phyloP scores from a whole-genome alignment of 2,113 vertebrate species.

The Spea bombifrons region DNA sequence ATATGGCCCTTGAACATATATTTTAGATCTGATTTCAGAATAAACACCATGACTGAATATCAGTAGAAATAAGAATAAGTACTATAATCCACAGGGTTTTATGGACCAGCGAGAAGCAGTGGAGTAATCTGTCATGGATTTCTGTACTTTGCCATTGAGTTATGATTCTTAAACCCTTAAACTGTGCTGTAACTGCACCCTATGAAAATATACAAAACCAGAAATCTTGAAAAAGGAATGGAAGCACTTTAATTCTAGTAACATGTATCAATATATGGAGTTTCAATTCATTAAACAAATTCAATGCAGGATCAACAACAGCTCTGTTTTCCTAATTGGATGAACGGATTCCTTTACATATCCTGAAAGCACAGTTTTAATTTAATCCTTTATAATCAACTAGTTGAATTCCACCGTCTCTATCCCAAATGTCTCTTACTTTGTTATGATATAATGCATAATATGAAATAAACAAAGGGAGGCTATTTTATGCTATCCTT shows the following conservation, averaged over 20 bases:
- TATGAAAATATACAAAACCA: not conserved
- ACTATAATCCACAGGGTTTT: not conserved
- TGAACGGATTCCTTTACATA: not conserved
- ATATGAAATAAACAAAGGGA: too few relatives aligned
- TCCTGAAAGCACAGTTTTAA: too few relatives aligned
- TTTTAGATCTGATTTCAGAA: not conserved
- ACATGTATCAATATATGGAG: not conserved
- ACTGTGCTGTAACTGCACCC: not conserved
- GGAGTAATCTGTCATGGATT: not conserved
- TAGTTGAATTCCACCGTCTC: not conserved
- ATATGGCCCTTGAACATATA: not conserved
- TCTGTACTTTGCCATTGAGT: not conserved
- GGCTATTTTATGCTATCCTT: too few relatives aligned
- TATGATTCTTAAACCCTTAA: not conserved
- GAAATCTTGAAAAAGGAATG: not conserved
- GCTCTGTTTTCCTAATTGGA: not conserved
- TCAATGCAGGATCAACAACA: not conserved
- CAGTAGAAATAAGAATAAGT: too few relatives aligned
- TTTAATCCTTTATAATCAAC: not conserved
- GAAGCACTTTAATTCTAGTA: not conserved
- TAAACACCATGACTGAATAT: not conserved
- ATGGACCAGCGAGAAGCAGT: not conserved
- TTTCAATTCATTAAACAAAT: not conserved
- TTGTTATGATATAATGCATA: too few relatives aligned
- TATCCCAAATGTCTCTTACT: too few relatives aligned